Percentiles rank a stretch among this genome's conserved stretches.
These are phyloP conservation scores for Myrmecophaga tridactyla DNA, from an alignment of 2,113 vertebrate genomes.

Conservation along the genomic window DNA sequence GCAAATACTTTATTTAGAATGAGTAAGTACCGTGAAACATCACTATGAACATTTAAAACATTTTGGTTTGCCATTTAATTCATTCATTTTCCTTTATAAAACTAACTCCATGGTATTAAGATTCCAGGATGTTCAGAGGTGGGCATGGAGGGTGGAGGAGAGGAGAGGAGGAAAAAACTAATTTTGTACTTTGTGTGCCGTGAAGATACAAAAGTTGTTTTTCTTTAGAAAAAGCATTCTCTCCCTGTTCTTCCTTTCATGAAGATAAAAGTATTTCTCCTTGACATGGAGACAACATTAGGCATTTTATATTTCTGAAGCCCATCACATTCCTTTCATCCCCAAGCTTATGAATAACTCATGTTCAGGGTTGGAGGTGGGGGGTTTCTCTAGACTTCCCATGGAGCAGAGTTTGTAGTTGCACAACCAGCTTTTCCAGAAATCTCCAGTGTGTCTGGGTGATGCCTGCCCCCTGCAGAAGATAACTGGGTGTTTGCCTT, in stretches of 20 bases:
- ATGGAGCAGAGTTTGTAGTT: slow-evolving; percentile 8
- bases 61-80: not conserved
- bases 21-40: not conserved
- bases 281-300: slow-evolving; percentile 68
- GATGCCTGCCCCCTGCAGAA: not conserved
- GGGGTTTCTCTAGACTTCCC: slow-evolving; percentile 1
- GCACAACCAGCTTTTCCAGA: not conserved
- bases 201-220: slow-evolving; percentile 33
- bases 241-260: slow-evolving; percentile 60
- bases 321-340: slow-evolving; percentile 55
- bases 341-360: slow-evolving; percentile 63
- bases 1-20: not conserved
- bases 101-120: not conserved
- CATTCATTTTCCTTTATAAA: not conserved
- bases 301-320: slow-evolving; percentile 63
- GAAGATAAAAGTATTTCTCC: slow-evolving; percentile 70
- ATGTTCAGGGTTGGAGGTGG: not conserved
- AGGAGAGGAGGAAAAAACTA: not conserved
- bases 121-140: not conserved
- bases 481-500: not conserved
- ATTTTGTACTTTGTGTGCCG: slow-evolving; percentile 39
- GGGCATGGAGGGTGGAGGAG: not conserved
- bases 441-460: not conserved
- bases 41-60: not conserved
- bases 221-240: slow-evolving; percentile 37